A percentile compares a stretch with the other conserved stretches of the same genome.
Conservation (phyloP, 2,888 invertebrate genomes). For the Pyrrhosoma nymphula region DNA sequence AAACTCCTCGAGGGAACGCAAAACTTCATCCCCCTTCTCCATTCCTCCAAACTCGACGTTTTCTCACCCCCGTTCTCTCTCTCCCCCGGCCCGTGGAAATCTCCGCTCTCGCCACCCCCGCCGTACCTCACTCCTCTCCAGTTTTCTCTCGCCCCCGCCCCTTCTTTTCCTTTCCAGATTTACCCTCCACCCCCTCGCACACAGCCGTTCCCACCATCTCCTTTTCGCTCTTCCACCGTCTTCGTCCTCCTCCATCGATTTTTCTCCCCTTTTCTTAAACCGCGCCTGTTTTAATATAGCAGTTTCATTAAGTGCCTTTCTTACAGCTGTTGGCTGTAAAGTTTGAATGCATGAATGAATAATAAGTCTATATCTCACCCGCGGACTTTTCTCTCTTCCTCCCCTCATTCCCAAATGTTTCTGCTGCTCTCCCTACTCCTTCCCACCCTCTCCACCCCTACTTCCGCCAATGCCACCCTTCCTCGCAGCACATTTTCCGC, state of each 20-base stretch:
- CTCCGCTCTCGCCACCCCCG: neutral
- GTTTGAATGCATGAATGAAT: constrained; percentile 71
- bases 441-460: neutral
- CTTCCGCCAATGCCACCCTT: neutral
- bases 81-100: constrained; percentile 6
- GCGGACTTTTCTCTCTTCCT: constrained; percentile 34
- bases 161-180: neutral
- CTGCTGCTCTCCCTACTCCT: neutral
- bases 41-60: neutral
- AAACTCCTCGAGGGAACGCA: neutral
- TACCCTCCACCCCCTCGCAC: no score
- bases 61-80: neutral
- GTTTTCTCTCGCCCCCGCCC: neutral
- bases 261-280: constrained; percentile 34
- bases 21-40: neutral
- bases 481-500: neutral
- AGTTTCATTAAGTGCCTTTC: constrained; percentile 70
- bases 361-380: constrained; percentile 69
- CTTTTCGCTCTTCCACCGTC: neutral
- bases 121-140: no score
- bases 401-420: constrained; percentile 23
- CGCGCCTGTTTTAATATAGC: constrained; percentile 69
- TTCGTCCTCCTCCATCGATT: neutral
- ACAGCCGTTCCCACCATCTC: neutral
- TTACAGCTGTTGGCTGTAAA: constrained; percentile 70